These are phyloP conservation scores for Rhodeus uyekii DNA, from an alignment of 2,797 vertebrate genomes.

Conservation along the genomic window DNA sequence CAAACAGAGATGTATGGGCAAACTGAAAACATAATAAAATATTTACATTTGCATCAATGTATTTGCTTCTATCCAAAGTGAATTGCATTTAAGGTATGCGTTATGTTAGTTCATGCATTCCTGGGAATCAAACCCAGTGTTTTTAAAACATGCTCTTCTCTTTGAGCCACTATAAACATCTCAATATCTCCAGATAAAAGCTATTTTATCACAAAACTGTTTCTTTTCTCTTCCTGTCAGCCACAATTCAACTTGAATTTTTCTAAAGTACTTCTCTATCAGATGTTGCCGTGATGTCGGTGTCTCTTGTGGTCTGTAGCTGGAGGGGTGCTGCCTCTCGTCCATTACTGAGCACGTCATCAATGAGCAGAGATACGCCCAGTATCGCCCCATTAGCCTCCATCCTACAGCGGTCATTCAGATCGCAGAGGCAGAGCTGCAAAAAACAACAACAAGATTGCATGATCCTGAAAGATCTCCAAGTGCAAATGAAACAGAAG, in stretches of 20 bases:
- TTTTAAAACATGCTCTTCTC: not conserved
- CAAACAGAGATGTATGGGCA: not conserved
- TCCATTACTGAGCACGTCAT: conserved; percentile 71
- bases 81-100: not conserved
- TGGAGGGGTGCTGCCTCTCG: conserved; percentile 49
- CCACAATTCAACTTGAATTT: not conserved
- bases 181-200: not conserved
- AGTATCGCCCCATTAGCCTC: conserved; percentile 72
- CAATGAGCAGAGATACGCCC: conserved; percentile 71
- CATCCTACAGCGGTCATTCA: conserved; percentile 66
- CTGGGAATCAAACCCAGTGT: not conserved
- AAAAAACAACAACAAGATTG: conserved; percentile 19
- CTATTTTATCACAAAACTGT: not conserved
- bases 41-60: not conserved
- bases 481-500: not conserved
- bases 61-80: not conserved
- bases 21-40: not conserved
- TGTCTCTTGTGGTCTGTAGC: conserved; percentile 57
- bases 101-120: not conserved
- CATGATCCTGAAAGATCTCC: not conserved
- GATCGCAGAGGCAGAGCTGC: conserved; percentile 77
- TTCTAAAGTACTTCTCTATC: conserved; percentile 56
- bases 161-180: not conserved
- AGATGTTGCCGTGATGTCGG: conserved; percentile 33
- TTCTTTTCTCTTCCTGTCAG: not conserved